phyloP scores from a whole-genome alignment of 2,888 invertebrate species.

The Schizaphis graminum region DNA sequence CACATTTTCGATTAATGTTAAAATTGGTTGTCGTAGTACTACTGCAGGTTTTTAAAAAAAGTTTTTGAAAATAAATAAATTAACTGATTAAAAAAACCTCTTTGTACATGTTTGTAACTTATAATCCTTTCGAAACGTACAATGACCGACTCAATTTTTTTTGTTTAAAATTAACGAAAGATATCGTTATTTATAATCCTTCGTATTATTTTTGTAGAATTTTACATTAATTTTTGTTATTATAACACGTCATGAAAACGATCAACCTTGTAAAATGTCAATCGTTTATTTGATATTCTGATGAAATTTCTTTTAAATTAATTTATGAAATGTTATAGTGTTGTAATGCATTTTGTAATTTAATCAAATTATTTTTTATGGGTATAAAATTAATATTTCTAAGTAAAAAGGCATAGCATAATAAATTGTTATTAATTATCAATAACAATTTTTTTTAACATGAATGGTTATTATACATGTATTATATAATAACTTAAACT shows the following conservation, averaged over 20 bases:
- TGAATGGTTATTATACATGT: not conserved
- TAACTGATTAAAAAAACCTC: not conserved
- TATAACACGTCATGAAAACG: not conserved
- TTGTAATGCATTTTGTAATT: not conserved
- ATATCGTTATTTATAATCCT: not conserved
- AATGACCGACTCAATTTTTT: not conserved
- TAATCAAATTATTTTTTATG: not conserved
- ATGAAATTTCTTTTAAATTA: not conserved
- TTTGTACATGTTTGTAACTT: not conserved
- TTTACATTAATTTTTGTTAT: not conserved
- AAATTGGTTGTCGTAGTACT: not conserved
- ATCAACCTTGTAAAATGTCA: not conserved
- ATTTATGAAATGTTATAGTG: not conserved
- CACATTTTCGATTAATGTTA: not conserved
- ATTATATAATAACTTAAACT: not conserved
- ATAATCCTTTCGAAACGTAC: not conserved
- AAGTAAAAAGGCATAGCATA: not conserved
- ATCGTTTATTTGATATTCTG: not conserved
- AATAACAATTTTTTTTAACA: not conserved
- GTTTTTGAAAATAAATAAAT: not conserved
- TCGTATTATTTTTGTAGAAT: not conserved
- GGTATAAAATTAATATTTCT: not conserved
- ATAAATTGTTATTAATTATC: not conserved
- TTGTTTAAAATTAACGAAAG: not conserved
- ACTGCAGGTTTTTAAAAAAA: not conserved